These are phyloP conservation scores for Pseudomyrmex concolor DNA, from an alignment of 1,140 invertebrate species.

Conservation along the genomic window DNA sequence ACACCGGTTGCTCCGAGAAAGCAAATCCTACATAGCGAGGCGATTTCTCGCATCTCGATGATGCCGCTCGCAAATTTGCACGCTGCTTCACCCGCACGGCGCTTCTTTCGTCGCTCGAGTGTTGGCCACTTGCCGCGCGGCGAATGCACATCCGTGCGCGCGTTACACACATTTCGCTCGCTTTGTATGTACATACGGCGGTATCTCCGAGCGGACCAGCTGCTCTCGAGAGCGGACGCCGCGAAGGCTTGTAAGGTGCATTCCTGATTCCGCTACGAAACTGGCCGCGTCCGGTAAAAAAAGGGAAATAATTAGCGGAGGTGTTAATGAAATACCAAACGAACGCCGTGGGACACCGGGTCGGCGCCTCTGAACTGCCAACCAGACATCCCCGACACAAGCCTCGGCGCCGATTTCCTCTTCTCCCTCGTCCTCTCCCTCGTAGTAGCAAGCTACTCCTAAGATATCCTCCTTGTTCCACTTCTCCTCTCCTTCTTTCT, in stretches of 20 bases:
- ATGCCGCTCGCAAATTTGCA: slow-evolving; percentile 46
- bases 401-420: slow-evolving; percentile 82
- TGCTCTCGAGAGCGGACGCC: slow-evolving; percentile 19
- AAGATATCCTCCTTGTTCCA: slow-evolving; percentile 65
- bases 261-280: slow-evolving; percentile 73
- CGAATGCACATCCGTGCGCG: background rate
- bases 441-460: slow-evolving; percentile 64
- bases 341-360: slow-evolving; percentile 83
- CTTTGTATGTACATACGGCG: background rate
- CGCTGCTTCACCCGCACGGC: slow-evolving; percentile 21
- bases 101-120: slow-evolving; percentile 19
- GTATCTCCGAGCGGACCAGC: slow-evolving; percentile 17
- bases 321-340: slow-evolving; percentile 86
- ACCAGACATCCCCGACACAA: slow-evolving; percentile 84
- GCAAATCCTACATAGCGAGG: background rate
- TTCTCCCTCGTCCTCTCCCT: slow-evolving; percentile 62
- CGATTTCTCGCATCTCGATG: slow-evolving; percentile 6
- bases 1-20: too few relatives aligned
- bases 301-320: slow-evolving; percentile 85
- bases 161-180: slow-evolving; percentile 20
- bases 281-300: slow-evolving; percentile 71
- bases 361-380: slow-evolving; percentile 85
- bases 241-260: slow-evolving; percentile 71
- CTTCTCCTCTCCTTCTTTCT: background rate
- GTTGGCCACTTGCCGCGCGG: slow-evolving; percentile 5